Evolutionary conservation across 2,113 vertebrate species (phyloP), one percentile per base, ranked within the genome.

Genomic region (Pimephales promelas): DNA sequence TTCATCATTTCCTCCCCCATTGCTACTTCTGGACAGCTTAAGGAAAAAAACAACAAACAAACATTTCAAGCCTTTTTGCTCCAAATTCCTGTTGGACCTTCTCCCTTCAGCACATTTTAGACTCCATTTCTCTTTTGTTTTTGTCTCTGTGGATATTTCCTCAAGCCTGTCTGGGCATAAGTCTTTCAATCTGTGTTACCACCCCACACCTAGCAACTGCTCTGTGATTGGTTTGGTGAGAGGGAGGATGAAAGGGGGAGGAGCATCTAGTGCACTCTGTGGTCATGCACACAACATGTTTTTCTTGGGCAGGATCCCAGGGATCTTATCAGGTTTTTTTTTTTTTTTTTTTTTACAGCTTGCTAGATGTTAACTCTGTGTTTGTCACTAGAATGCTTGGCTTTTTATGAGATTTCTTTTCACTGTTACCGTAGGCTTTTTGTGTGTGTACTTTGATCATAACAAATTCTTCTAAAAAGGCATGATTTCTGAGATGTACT

Each of bases 201-300:
- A 75, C 57, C 52, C 72, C 84, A 86, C 83, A 71, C 93, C 87
- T 94, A 92, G 94, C 92, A 95, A 95, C 94, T 94, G 92, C 18
- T 81, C 84, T 87, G 76, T 90, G 90, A 94, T 95, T 95, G 93
- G 94, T 79, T 81, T 54, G 26, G 62, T 10, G 10, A 6, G 89
- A 80, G 84, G 89, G 85, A 85, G 92, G 91, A 78, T 82, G n/a
- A 88, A 88, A 24, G 70, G 84, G 90, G 79, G 90, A 73, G 88
- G 88, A 61, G 77, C 68, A 16, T 86, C 31, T 9, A 11, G 59
- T 28, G 43, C 36, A 14, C 82, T 83, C 80, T 86, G 78, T 86
- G 90, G 86, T 87, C 92, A 91, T 92, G 88, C 77, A 87, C 87
- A 28, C 66, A 84, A 82, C 88, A 92, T 92, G 92, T 93, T 92